These are phyloP conservation scores for Colletes collaris DNA, from an alignment of 2,888 invertebrate genomes.

Conservation along the genomic window DNA sequence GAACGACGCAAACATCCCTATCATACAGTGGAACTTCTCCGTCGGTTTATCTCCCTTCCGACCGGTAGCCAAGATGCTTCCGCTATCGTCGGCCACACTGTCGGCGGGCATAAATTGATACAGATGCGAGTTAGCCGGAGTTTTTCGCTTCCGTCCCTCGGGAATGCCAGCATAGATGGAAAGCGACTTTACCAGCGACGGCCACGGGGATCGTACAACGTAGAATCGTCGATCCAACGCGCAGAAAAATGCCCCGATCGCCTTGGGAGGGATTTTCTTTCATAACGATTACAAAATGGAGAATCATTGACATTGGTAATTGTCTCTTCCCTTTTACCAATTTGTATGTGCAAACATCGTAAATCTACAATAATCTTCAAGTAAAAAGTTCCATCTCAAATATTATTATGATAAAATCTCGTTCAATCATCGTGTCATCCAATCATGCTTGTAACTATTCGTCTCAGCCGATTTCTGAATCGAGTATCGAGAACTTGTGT, in stretches of 20 bases:
- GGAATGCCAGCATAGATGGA: constrained; percentile 51
- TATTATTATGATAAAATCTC: too few species aligned
- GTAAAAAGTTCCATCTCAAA: too few species aligned
- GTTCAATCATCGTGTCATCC: too few species aligned
- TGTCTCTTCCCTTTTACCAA: too few species aligned
- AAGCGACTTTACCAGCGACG: constrained; percentile 30
- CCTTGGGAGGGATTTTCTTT: constrained; percentile 38
- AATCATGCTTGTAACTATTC: too few species aligned
- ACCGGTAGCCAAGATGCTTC: constrained; percentile 68
- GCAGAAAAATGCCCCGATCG: constrained; percentile 61
- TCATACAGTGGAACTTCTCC: constrained; percentile 52
- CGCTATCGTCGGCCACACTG: constrained; percentile 69
- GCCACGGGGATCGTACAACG: constrained; percentile 19
- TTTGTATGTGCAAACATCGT: too few species aligned
- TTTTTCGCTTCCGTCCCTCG: constrained; percentile 78
- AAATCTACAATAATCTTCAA: too few species aligned
- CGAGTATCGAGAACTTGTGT: too few species aligned
- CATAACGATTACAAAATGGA: constrained; percentile 31
- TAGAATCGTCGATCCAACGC: constrained; percentile 9
- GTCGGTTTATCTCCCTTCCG: constrained; percentile 63
- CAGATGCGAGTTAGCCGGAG: constrained; percentile 82
- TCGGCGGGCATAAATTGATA: constrained; percentile 81
- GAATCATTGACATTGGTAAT: constrained; percentile 37
- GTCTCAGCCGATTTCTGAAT: too few species aligned
- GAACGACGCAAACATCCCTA: constrained; percentile 50